Evolutionary conservation across 2,797 vertebrate genomes (phyloP), one percentile per base, ranked within the genome.

Genomic region (Graptemys geographica): DNA sequence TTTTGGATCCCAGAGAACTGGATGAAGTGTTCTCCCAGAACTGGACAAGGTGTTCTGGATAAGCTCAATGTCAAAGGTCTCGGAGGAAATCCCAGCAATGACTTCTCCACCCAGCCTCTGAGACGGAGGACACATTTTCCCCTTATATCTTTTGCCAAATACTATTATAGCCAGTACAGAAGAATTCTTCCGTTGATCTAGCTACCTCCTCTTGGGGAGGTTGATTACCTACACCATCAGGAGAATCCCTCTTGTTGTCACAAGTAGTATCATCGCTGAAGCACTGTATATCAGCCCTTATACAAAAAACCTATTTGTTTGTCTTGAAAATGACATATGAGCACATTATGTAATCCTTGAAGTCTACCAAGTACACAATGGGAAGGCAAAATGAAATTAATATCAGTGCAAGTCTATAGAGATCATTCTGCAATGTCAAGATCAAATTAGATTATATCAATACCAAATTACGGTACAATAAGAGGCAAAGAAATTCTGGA

Each of bases 341-440:
- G 27, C 59, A 82, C 2, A 53, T 90, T 59, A 90, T 62, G 13
- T 19, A 86, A 85, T 76, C 83, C 94, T 90, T 91, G 85, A 95
- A 79, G 65, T 83, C 49, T 87, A 79, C 62, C 6, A 85, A 90
- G 28, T 69, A 74, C 5, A 79, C 47, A 79, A 6, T 65, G 23
- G 79, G 23, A 65, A 93, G 51, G 92, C 80, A 95, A 83, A 94
- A 83, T 53, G 47, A 95, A 93, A 96, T 56, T 41, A 84, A 89
- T 81, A 2, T 90, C 72, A 84, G 6, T 78, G 18, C 65, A 96
- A 88, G 74, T 87, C 83, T 87, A 80, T 84, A 53, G 51, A 89
- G 76, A 92, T 92, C 8, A 82, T 89, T 69, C 51, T 90, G 59
- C 93, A 92, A 94, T 95, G 85, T n/a, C 83, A 96, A 94, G 53